These are phyloP conservation scores for Lycodopsis pacificus DNA, from an alignment of 2,797 vertebrate genomes.

Conservation along the genomic window DNA sequence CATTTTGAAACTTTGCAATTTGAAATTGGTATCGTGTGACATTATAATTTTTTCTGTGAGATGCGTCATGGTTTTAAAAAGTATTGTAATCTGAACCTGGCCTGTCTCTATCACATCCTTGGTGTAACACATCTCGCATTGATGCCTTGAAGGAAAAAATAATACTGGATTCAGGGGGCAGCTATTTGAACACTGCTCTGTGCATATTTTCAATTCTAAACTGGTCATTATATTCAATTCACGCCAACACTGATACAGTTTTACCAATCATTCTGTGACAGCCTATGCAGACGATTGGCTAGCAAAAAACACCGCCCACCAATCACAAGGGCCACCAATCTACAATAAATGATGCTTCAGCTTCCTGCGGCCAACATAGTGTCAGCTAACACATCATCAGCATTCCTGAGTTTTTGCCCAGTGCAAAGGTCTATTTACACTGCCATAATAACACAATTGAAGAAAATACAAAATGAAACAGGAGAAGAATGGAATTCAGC, in stretches of 20 bases:
- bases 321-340: constrained; percentile 67
- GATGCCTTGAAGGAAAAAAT: constrained; percentile 10
- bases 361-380: constrained; percentile 63
- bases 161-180: constrained; percentile 2
- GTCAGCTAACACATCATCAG: constrained; percentile 80
- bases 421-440: constrained; percentile 78
- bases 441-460: constrained; percentile 75
- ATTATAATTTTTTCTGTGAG: neutral
- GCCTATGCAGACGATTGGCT: constrained; percentile 59
- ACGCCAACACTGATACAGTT: constrained; percentile 51
- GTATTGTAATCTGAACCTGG: constrained; percentile 3
- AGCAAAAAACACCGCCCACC: constrained; percentile 66
- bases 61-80: neutral
- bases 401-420: constrained; percentile 73
- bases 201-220: constrained; percentile 54
- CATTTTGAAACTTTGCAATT: constrained; percentile 9
- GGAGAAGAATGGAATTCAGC: constrained; percentile 72
- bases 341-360: constrained; percentile 69
- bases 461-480: constrained; percentile 77
- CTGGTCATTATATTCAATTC: constrained; percentile 52
- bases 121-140: constrained; percentile 5
- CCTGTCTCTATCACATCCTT: neutral
- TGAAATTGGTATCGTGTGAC: constrained; percentile 22
- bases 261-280: constrained; percentile 49
- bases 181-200: constrained; percentile 21